Evolutionary conservation across 2,797 vertebrate species (phyloP), one percentile per base, ranked within the genome.

Genomic region (Enteromius fasciolatus): DNA sequence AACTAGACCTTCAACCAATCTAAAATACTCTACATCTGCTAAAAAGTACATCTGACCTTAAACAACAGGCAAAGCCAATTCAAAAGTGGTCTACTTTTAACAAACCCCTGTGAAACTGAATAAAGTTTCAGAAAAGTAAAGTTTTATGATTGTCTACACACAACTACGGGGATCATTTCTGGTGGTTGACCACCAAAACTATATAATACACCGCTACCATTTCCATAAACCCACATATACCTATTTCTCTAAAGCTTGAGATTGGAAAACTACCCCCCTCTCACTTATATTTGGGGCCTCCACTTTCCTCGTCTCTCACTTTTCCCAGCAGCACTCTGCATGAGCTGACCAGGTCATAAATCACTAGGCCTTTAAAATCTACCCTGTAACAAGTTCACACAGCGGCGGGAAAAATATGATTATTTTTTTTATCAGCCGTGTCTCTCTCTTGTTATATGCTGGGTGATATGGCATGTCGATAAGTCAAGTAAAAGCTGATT

Each of bases 401-500:
- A 72, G 61, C 48, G 61, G 44, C 68, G 18, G 76, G 63, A 75
- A 80, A 79, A 57, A 79, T 52, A 44, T 80, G 46, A 25, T 79
- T 17, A 3, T 50, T 25, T 76, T 66, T 81, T 82, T 77, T 61
- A 77, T 83, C 74, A 76, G 18, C 73, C 23, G 2, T 81, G 61
- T 68, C 75, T 80, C 61, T 52, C 64, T 76, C 66, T 72, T 61
- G 85, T 88, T 88, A 90, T 85, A 69, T 73, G 59, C 64, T 25
- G 46, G 69, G 87, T 3, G 89, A 90, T 88, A 85, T 46, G 70
- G 83, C 68, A 76, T 46, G 78, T 78, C 82, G 88, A 92, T 91
- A 89, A 87, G 89, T 90, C 85, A 82, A 87, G 86, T 87, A 80
- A 78, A 84, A 89, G 91, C 83, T 88, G 88, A 92, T 93, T 89